Conservation (phyloP, 2,888 invertebrate species). For the Linnaemya vulpina region DNA sequence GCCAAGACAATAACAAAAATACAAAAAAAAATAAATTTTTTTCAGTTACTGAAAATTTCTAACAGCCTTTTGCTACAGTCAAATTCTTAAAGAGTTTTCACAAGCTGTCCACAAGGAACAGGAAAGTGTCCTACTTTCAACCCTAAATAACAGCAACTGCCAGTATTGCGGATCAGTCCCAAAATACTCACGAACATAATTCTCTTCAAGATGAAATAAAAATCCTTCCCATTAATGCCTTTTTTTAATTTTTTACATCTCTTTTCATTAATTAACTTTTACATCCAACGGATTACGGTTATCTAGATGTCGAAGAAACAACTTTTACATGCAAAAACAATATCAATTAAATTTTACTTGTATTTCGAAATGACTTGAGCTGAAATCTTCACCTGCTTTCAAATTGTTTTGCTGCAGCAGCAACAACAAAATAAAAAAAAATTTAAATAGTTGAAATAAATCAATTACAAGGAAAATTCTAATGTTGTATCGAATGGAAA, state of each 20-base stretch:
- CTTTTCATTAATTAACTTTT: background rate
- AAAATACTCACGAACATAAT: no score
- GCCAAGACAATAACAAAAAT: no score
- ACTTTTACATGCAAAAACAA: slow-evolving; percentile 1
- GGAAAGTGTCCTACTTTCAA: no score
- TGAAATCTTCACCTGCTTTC: slow-evolving; percentile 38
- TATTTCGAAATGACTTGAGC: background rate
- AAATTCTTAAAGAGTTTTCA: no score
- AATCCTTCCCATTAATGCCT: background rate
- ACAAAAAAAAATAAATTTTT: no score
- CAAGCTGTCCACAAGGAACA: no score
- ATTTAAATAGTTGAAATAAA: slow-evolving; percentile 52
- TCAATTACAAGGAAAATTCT: slow-evolving; percentile 55
- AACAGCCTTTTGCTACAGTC: no score
- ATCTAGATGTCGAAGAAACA: background rate
- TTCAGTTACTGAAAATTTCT: no score
- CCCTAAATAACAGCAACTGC: no score
- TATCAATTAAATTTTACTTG: slow-evolving; percentile 17
- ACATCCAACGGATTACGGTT: background rate
- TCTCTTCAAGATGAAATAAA: no score
- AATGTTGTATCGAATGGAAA: slow-evolving; percentile 23
- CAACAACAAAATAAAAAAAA: slow-evolving; percentile 36
- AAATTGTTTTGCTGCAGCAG: slow-evolving; percentile 9
- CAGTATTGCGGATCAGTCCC: no score
- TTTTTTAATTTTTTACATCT: background rate